Conservation (phyloP, 37 sponge, comb jelly and placozoan genomes). For the Geodia barretti region DNA sequence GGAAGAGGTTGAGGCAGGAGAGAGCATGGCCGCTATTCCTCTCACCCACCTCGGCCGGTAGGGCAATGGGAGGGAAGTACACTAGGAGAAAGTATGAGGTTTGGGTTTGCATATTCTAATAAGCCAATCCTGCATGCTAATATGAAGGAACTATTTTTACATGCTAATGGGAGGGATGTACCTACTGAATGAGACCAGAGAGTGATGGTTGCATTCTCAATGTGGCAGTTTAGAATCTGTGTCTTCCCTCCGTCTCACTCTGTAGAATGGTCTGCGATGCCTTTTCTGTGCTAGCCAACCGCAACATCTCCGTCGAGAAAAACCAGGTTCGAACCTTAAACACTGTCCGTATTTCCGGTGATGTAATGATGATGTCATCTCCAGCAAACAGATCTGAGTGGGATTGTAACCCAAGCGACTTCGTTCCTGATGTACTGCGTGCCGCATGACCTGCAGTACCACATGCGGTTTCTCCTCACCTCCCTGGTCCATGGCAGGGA, state of each 20-base stretch:
- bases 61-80: background rate
- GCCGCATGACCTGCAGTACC: constrained; percentile 63
- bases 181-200: too few species aligned
- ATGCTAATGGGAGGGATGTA: too few species aligned
- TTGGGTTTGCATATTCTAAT: too few species aligned
- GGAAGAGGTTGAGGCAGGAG: background rate
- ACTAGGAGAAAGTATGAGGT: too few species aligned
- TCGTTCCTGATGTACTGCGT: constrained; percentile 51
- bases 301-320: constrained; percentile 22
- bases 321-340: background rate
- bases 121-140: too few species aligned
- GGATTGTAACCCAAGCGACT: constrained; percentile 33
- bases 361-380: background rate
- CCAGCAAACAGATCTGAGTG: constrained; percentile 21
- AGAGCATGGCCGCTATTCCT: background rate
- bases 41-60: background rate
- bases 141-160: too few species aligned
- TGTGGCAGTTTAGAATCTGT: too few species aligned
- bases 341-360: too few species aligned
- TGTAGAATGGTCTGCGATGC: constrained; percentile 65
- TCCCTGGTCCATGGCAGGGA: constrained; percentile 24
- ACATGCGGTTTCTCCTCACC: constrained; percentile 50
- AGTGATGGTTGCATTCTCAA: too few species aligned
- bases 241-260: background rate
- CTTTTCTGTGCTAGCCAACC: constrained; percentile 61